phyloP scores from a whole-genome alignment of 2,113 vertebrate genomes.

The Mellivora capensis region DNA sequence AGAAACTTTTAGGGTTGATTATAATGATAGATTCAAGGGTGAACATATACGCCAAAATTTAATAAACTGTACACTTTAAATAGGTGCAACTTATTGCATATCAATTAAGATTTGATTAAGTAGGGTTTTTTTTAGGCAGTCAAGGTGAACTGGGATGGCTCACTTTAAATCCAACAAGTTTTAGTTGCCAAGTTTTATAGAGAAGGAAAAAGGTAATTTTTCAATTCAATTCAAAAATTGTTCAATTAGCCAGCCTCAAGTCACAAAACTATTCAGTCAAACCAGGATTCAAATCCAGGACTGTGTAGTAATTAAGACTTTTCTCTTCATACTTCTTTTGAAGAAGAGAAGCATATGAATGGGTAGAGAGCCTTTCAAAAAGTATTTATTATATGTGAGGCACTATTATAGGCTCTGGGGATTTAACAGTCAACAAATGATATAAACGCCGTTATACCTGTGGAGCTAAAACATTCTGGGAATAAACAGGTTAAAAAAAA shows the following conservation, averaged over 20 bases:
- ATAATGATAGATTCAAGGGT: not conserved
- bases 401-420: not conserved
- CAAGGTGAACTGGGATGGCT: not conserved
- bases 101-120: not conserved
- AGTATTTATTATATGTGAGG: not conserved
- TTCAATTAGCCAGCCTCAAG: not conserved
- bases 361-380: not conserved
- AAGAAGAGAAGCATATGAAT: not conserved
- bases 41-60: not conserved
- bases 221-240: no score
- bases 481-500: not conserved
- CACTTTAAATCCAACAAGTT: not conserved
- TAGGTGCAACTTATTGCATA: not conserved
- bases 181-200: not conserved
- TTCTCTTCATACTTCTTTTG: not conserved
- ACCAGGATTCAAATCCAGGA: not conserved
- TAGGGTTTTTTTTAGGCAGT: not conserved
- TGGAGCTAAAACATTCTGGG: not conserved
- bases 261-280: not conserved
- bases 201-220: not conserved
- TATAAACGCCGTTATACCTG: not conserved
- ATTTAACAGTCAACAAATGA: not conserved
- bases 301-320: not conserved
- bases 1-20: not conserved
- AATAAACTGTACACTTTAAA: not conserved